Conservation (phyloP, 2,888 invertebrate genomes). For the Plemyria rubiginata region DNA sequence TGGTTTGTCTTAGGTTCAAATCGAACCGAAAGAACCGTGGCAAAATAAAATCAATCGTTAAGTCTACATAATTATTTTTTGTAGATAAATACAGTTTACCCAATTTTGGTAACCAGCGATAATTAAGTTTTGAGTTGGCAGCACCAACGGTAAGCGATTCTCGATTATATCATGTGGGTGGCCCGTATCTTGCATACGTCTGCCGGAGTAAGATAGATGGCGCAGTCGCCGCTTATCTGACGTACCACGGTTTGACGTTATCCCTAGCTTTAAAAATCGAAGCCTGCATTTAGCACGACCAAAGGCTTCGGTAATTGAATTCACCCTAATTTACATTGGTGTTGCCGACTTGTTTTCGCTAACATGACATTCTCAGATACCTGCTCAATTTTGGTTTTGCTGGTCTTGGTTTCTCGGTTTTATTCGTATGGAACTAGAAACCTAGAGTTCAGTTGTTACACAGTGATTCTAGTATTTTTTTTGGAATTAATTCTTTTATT, state of each 20-base stretch:
- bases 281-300: conserved; percentile 52
- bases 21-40: no score
- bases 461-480: no score
- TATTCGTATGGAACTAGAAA: no score
- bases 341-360: conserved; percentile 1
- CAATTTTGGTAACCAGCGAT: background rate
- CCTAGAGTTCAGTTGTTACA: no score
- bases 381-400: background rate
- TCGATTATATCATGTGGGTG: conserved; percentile 70
- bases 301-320: conserved; percentile 36
- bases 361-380: background rate
- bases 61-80: no score
- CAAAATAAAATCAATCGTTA: no score
- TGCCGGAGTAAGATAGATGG: conserved; percentile 73
- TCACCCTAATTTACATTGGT: conserved; percentile 11
- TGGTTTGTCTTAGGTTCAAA: no score
- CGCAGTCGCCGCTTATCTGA: conserved; percentile 65
- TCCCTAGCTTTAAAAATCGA: conserved; percentile 60
- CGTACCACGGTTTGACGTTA: conserved; percentile 57
- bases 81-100: no score
- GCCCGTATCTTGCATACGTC: conserved; percentile 65
- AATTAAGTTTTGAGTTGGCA: conserved; percentile 12
- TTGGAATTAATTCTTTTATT: no score
- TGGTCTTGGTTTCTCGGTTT: no score
- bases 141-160: conserved; percentile 63